Base-by-base conservation (phyloP, 2,888 invertebrate genomes). In the Ormyrus pomaceus region DNA sequence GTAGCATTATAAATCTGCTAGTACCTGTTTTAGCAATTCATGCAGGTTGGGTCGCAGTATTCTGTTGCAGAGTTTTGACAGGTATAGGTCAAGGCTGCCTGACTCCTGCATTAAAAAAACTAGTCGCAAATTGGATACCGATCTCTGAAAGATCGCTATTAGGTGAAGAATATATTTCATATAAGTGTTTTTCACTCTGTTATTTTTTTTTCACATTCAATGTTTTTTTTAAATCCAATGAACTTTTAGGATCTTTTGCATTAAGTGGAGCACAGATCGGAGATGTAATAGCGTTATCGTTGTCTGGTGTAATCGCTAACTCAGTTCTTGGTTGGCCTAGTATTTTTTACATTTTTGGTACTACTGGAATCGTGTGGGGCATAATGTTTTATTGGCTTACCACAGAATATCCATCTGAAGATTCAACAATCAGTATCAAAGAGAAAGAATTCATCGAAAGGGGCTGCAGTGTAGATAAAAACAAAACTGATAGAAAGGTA, bases 41-140 rank as follows among this genome's bases (percentile, higher is more conserved):
- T 86, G 93, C 93, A 2, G 94, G 93, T 8, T 94, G 94, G 91
- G 88, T 92, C 62, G 92, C 94, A 3, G 92, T 96, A 0, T 94
- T 95, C 84, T 91, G 90, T 0, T 92, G 94, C 80, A 92, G 97
- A 73, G 93, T 95, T 0, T 86, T 95, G 0, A 95, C 95, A 89
- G 97, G 97, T 0, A 91, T 97, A 5, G 92, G 93, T 0, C 95
- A 96, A 88, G 94, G 95, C 1, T 94, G 94, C 83, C 92, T 95
- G 45, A 94, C 94, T 87, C 95, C 96, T 0, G 92, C 93, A 79
- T 92, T 93, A 71, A 95, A 95, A 85, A 94, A 94, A 9, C 91
- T 95, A 11, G 88, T 96, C 70, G 93, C 95, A 10, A 95, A 95
- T 88, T 96, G 96, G 96, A 94, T 91, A 0, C 93, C 93, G 0